Base-by-base conservation (phyloP, 2,888 invertebrate genomes). In the Tanytarsus gracilentus region DNA sequence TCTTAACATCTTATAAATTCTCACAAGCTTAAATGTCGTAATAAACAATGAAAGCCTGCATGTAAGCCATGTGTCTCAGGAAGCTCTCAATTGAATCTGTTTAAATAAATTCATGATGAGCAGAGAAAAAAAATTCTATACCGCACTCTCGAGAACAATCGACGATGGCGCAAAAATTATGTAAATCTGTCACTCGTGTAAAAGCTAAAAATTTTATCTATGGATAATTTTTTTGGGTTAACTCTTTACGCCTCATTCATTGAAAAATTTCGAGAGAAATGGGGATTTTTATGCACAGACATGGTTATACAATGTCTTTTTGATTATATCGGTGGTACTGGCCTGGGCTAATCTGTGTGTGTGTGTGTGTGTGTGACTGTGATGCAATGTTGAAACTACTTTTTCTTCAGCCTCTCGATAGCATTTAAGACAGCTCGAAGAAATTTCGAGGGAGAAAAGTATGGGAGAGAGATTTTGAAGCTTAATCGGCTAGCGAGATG, bases 1-100 rank as follows among this genome's bases (percentile, higher is more conserved):
- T n/a, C n/a, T n/a, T n/a, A n/a, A n/a, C n/a, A n/a, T n/a, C n/a
- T n/a, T n/a, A n/a, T n/a, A n/a, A n/a, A n/a, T n/a, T n/a, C n/a
- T n/a, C n/a, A n/a, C n/a, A n/a, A n/a, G n/a, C n/a, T n/a, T n/a
- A n/a, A n/a, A n/a, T n/a, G n/a, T n/a, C n/a, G n/a, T n/a, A n/a
- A n/a, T n/a, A n/a, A n/a, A n/a, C n/a, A n/a, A n/a, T 33, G n/a
- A n/a, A 33, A 33, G 6, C 33, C 3, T 33, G 33, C 33, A 9
- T 33, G 11, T 33, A n/a, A 33, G n/a, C n/a, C 9, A 33, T 33
- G 33, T 33, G 9, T 44, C 18, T 56, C 62, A 59, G 62, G 62
- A 62, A 62, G 59, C 44, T 44, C 51, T 62, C 62, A 62, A 62
- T 62, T 62, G 59, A 52, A 50, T 58, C 44, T 58, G 30, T 56